Percentiles rank a stretch among this genome's conserved stretches.
These are phyloP conservation scores for Rhinophrynus dorsalis DNA, from an alignment of 2,797 vertebrate genomes.

Conservation along the genomic window DNA sequence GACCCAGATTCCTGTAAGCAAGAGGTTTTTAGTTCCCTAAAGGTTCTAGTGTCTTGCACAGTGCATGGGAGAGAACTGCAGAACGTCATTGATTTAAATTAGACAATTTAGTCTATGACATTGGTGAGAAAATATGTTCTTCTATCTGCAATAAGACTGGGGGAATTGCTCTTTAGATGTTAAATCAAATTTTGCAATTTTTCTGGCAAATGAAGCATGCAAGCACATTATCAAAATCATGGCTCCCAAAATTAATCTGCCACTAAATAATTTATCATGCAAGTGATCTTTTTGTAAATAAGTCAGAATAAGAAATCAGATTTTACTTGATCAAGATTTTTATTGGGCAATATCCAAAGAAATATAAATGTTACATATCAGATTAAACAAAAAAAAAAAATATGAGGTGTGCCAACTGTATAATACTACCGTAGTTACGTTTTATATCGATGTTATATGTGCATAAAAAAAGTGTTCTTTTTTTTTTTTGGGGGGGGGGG, in stretches of 20 bases:
- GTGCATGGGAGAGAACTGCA: constrained; percentile 6
- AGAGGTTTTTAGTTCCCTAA: constrained; percentile 35
- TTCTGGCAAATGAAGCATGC: constrained; percentile 47
- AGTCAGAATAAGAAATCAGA: constrained; percentile 17
- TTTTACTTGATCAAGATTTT: neutral
- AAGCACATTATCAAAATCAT: constrained; percentile 48
- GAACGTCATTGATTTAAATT: too few species aligned
- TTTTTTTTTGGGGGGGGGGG: too few species aligned
- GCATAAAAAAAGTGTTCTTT: too few species aligned
- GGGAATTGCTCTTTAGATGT: constrained; percentile 44
- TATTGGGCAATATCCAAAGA: constrained; percentile 14
- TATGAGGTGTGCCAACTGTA: too few species aligned
- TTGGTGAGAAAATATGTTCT: constrained; percentile 38
- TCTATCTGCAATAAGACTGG: constrained; percentile 31
- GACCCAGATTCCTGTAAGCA: constrained; percentile 40
- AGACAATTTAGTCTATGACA: constrained; percentile 44
- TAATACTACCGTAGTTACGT: too few species aligned
- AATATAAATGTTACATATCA: constrained; percentile 27
- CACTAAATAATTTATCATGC: constrained; percentile 45
- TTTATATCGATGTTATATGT: too few species aligned
- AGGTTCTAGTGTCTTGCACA: constrained; percentile 35
- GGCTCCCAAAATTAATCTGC: constrained; percentile 48
- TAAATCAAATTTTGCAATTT: constrained; percentile 49
- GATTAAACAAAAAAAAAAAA: constrained; percentile 14
- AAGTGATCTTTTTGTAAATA: constrained; percentile 44